phyloP scores from a whole-genome alignment of 2,888 invertebrate genomes.

The Hypercompe scribonia region DNA sequence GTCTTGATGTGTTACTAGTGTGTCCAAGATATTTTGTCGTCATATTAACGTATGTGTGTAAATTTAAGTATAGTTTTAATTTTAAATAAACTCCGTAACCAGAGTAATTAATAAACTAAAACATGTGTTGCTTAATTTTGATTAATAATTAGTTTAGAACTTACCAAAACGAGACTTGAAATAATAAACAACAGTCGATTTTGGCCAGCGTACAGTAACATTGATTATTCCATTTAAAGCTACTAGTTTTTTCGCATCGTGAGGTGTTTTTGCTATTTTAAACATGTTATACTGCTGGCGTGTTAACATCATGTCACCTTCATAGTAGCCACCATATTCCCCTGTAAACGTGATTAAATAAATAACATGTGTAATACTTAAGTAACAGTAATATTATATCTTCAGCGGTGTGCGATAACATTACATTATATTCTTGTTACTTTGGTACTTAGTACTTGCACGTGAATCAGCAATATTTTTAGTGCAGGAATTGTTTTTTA shows the following conservation, averaged over 20 bases:
- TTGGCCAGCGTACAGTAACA: background rate
- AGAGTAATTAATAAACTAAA: too few relatives aligned
- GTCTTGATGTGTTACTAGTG: too few relatives aligned
- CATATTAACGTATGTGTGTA: too few relatives aligned
- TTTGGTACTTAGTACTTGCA: too few relatives aligned
- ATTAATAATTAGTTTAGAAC: background rate
- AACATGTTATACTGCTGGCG: background rate
- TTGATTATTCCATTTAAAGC: background rate
- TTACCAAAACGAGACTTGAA: background rate
- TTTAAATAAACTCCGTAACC: too few relatives aligned
- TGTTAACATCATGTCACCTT: background rate
- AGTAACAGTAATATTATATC: background rate
- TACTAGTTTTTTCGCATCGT: background rate
- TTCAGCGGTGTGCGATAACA: too few relatives aligned
- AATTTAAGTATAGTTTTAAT: too few relatives aligned
- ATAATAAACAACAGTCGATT: background rate
- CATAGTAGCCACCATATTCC: background rate
- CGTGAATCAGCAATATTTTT: too few relatives aligned
- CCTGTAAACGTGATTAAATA: background rate
- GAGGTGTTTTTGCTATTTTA: background rate
- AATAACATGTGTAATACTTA: background rate
- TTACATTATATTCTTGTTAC: too few relatives aligned
- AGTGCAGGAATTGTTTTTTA: too few relatives aligned
- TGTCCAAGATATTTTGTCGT: too few relatives aligned
- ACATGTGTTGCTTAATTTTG: too few relatives aligned